Conservation (phyloP, 2,797 vertebrate genomes). For the Smutsia temminckii region DNA sequence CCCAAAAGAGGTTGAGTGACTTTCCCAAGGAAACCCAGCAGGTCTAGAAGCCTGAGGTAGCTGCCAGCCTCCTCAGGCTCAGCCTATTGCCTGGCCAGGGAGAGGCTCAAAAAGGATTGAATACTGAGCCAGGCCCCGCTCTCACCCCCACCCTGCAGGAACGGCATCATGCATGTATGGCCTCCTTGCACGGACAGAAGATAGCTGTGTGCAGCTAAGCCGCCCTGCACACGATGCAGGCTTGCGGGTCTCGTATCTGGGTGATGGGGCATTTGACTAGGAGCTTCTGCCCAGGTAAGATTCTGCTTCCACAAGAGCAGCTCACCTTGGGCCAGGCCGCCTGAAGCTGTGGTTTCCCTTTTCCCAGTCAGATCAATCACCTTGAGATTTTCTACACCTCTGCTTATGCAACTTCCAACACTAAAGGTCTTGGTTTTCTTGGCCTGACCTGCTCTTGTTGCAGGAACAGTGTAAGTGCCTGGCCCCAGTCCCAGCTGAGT, state of each 20-base stretch:
- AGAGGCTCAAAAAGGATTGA: not conserved
- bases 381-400: not conserved
- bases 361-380: not conserved
- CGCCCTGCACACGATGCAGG: too few relatives aligned
- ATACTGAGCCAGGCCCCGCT: not conserved
- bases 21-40: not conserved
- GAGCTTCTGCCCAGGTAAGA: not conserved
- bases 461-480: not conserved
- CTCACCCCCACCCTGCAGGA: too few relatives aligned
- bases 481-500: not conserved
- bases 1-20: not conserved
- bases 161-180: accelerated
- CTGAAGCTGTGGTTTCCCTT: not conserved
- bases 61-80: not conserved
- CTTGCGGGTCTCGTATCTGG: not conserved
- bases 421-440: not conserved
- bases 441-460: not conserved
- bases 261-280: not conserved
- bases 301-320: not conserved
- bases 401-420: not conserved
- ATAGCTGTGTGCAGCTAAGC: not conserved
- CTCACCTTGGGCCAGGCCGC: not conserved
- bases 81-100: too few relatives aligned
- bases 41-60: not conserved
- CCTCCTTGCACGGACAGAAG: not conserved